These are phyloP conservation scores for Ciconia nigra DNA, from an alignment of 2,797 vertebrate species.

Conservation along the genomic window DNA sequence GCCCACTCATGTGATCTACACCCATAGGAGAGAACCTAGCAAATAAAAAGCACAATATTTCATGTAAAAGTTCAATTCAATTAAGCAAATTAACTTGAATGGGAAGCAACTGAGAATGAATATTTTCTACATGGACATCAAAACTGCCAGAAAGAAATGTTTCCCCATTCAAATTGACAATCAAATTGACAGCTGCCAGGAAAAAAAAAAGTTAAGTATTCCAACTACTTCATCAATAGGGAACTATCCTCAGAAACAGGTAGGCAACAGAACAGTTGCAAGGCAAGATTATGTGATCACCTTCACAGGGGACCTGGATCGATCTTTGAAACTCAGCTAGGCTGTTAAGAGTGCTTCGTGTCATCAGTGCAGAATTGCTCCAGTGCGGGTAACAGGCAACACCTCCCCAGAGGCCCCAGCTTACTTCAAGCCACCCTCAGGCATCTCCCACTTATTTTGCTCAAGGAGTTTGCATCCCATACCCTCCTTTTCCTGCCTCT, in stretches of 20 bases:
- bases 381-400: neutral
- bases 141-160: conserved; percentile 29
- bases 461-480: neutral
- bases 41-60: conserved; percentile 78
- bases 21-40: conserved; percentile 98
- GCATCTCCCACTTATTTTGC: neutral
- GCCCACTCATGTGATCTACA: conserved; percentile 95
- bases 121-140: conserved; percentile 57
- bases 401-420: neutral
- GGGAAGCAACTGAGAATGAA: conserved; percentile 61
- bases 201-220: neutral
- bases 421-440: neutral
- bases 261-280: neutral
- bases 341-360: neutral
- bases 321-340: neutral
- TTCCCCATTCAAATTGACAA: conserved; percentile 55
- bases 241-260: neutral
- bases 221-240: neutral
- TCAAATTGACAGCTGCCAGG: conserved; percentile 42
- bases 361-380: neutral
- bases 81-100: conserved; percentile 35
- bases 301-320: neutral
- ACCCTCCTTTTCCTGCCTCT: neutral
- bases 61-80: conserved; percentile 71
- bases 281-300: neutral